phyloP scores from a whole-genome alignment of 2,888 invertebrate genomes.

The Neoscelio sp. region DNA sequence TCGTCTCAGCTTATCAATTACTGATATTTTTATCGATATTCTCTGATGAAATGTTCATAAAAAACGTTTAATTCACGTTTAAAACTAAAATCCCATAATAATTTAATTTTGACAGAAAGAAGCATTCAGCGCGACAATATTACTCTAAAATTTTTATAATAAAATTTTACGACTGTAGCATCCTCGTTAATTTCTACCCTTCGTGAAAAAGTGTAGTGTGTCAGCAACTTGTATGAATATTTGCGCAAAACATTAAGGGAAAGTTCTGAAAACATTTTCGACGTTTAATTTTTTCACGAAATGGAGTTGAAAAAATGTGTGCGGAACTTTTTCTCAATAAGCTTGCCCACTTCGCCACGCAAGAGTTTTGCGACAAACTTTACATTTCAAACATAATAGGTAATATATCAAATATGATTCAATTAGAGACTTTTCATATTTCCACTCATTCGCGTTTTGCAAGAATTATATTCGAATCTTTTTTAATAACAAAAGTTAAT shows the following conservation, averaged over 20 bases:
- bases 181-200: constrained; percentile 47
- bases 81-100: too few species aligned
- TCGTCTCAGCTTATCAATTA: too few species aligned
- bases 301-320: constrained; percentile 33
- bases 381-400: constrained; percentile 15
- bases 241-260: constrained; percentile 44
- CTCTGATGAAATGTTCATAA: too few species aligned
- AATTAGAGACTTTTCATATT: too few species aligned
- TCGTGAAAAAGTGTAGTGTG: constrained; percentile 19
- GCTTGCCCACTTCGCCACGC: neutral
- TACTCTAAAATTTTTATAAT: constrained; percentile 35
- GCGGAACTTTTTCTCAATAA: constrained; percentile 35
- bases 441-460: too few species aligned
- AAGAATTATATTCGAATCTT: too few species aligned
- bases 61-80: neutral
- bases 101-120: neutral
- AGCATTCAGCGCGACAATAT: constrained; percentile 20
- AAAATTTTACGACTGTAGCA: constrained; percentile 43
- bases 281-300: constrained; percentile 40
- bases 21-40: too few species aligned
- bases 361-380: neutral
- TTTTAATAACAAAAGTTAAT: too few species aligned
- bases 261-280: constrained; percentile 45
- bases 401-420: constrained; percentile 21
- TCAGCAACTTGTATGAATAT: constrained; percentile 57